Conservation (phyloP, 2,797 vertebrate genomes). For the Sphenodon punctatus region DNA sequence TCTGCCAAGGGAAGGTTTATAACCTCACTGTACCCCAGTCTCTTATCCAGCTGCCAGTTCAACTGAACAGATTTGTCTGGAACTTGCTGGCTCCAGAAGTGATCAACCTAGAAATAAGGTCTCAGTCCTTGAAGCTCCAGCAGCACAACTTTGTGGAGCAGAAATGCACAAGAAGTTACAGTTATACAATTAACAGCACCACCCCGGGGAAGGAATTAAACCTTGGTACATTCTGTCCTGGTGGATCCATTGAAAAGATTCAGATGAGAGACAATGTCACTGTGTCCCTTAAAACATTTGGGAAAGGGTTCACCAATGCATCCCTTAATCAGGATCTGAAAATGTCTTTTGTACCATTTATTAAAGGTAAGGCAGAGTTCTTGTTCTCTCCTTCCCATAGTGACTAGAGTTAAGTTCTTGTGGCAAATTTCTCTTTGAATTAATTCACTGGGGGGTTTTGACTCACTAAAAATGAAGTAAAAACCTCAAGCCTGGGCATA, state of each 20-base stretch:
- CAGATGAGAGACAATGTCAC: conserved; percentile 84
- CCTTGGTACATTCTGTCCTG: conserved; percentile 85
- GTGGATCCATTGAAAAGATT: conserved; percentile 83
- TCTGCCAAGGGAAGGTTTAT: conserved; percentile 67
- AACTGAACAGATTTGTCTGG: conserved; percentile 85
- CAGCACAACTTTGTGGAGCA: conserved; percentile 79
- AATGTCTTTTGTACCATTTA: conserved; percentile 78
- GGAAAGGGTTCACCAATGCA: conserved; percentile 58
- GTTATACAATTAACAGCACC: conserved; percentile 71
- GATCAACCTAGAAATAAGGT: conserved; percentile 74
- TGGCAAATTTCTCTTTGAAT: neutral
- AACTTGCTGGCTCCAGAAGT: conserved; percentile 73
- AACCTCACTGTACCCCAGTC: conserved; percentile 76
- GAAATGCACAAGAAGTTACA: conserved; percentile 73
- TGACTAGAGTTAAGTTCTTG: neutral
- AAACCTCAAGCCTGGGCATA: neutral
- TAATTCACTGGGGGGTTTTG: neutral
- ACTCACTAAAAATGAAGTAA: neutral
- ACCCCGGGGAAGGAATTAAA: conserved; percentile 54
- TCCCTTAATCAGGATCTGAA: conserved; percentile 72
- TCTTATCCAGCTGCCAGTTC: conserved; percentile 77
- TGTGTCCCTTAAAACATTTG: conserved; percentile 69
- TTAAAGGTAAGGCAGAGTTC: conserved; percentile 78
- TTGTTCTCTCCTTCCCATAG: neutral
- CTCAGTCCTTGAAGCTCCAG: conserved; percentile 75